Evolutionary conservation across 2,113 vertebrate genomes (phyloP).

Genomic region (Prolemur simus): DNA sequence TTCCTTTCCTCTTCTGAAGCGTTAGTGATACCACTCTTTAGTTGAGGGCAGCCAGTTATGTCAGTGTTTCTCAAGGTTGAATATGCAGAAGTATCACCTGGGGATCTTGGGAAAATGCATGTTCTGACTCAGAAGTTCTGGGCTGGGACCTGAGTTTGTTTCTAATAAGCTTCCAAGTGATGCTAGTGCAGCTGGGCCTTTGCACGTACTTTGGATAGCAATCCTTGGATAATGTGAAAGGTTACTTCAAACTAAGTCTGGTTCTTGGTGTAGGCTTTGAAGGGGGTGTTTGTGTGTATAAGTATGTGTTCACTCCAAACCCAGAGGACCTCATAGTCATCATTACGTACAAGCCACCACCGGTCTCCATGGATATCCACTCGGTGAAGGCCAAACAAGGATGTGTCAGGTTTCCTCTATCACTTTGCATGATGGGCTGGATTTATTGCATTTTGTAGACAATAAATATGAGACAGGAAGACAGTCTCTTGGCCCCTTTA

Average conservation of each 20-base stretch:
- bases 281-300: not conserved
- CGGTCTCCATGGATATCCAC: not conserved
- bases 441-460: not conserved
- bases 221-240: not conserved
- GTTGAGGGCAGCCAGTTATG: not conserved
- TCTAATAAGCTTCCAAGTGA: not conserved
- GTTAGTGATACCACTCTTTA: fast-evolving
- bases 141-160: no score
- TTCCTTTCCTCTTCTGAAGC: no score
- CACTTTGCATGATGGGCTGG: not conserved
- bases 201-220: no score
- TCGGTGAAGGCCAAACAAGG: not conserved
- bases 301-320: not conserved
- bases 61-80: not conserved
- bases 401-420: not conserved
- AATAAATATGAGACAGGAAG: not conserved
- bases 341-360: not conserved
- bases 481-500: not conserved
- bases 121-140: not conserved
- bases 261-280: not conserved
- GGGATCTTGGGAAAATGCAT: not conserved
- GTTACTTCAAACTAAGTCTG: not conserved
- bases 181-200: not conserved
- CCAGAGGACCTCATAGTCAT: not conserved
- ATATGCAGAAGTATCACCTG: not conserved